A percentile compares a stretch with the other conserved stretches of the same genome.
Evolutionary conservation across 2,113 vertebrate genomes (phyloP).

Genomic region (Aphyosemion australe): DNA sequence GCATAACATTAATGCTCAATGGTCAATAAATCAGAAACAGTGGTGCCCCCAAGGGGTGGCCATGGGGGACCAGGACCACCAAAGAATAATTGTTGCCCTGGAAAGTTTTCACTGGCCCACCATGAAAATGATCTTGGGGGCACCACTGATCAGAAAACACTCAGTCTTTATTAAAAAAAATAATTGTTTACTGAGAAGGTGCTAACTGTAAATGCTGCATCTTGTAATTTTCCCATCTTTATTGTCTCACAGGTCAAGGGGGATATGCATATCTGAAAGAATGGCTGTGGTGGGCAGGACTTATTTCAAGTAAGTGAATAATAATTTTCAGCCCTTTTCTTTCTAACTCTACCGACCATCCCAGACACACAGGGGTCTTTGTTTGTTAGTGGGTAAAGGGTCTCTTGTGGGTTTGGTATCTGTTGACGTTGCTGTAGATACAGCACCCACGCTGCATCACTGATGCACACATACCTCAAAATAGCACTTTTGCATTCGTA

Average conservation of each 20-base stretch:
- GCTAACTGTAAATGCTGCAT: too few species aligned
- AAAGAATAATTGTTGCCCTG: too few species aligned
- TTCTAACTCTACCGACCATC: background rate
- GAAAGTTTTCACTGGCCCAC: too few species aligned
- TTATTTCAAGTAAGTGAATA: conserved; percentile 85
- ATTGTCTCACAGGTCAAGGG: conserved; percentile 78
- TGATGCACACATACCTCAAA: conserved; percentile 34
- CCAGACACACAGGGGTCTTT: conserved; percentile 51
- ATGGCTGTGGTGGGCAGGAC: conserved; percentile 88
- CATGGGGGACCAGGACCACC: too few species aligned
- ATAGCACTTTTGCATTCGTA: conserved; percentile 47
- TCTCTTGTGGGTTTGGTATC: conserved; percentile 58
- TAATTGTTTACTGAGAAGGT: too few species aligned
- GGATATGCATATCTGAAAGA: conserved; percentile 86
- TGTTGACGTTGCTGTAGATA: conserved; percentile 20
- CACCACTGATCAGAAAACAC: too few species aligned
- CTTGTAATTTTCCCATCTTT: background rate
- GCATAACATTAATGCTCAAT: too few species aligned
- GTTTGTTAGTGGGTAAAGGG: conserved; percentile 14
- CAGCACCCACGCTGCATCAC: conserved; percentile 19
- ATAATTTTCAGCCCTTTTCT: background rate
- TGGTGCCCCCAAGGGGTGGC: too few species aligned
- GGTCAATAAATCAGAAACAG: too few species aligned
- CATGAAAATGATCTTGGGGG: too few species aligned
- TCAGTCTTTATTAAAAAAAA: too few species aligned